Evolutionary conservation across 2,113 vertebrate genomes (phyloP), one percentile per base, ranked within the genome.

Genomic region (Varanus komodoensis): DNA sequence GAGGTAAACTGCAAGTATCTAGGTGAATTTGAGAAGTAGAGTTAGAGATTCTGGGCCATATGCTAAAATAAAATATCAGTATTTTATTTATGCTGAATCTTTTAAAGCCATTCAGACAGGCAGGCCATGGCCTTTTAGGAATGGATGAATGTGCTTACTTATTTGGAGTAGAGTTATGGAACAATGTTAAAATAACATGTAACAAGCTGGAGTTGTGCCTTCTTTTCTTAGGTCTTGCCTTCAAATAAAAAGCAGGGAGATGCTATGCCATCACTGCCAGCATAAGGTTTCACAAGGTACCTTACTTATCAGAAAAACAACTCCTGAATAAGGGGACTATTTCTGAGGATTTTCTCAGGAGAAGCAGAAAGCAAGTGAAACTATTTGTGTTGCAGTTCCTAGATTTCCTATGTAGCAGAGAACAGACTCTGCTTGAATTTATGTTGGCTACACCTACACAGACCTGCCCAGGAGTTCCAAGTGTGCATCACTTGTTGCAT

Each of bases 371-470:
- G 69, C 27, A 73, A 32, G 27, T 29, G n/a, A 9, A 73, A 68
- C 6, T 68, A 25, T 23, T 23, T 68, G n/a, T n/a, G n/a, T n/a
- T n/a, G n/a, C n/a, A n/a, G 38, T 44, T 44, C 38, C 38, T 44
- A 44, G 38, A 44, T 19, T 64, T 64, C 61, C 61, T 64, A 64
- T 64, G 61, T 19, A 95, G n/a, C 50, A 92, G 80, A 89, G 61
- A 93, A 75, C 67, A 92, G 87, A 90, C 91, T 48, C 93, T 93
- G 87, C 89, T 89, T 94, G 92, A 95, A 95, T 92, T 95, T 93
- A 88, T 89, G 94, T 32, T 19, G 61, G 9, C 19, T 64, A 83
- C 32, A 11, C 61, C 88, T 95, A 93, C 92, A 94, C 34, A 32
- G 34, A 74, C 19, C 61, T 64, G n/a, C 32, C 71, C n/a, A n/a